These are phyloP conservation scores for Tarsius wallacei DNA, from an alignment of 2,797 vertebrate genomes.

Conservation along the genomic window DNA sequence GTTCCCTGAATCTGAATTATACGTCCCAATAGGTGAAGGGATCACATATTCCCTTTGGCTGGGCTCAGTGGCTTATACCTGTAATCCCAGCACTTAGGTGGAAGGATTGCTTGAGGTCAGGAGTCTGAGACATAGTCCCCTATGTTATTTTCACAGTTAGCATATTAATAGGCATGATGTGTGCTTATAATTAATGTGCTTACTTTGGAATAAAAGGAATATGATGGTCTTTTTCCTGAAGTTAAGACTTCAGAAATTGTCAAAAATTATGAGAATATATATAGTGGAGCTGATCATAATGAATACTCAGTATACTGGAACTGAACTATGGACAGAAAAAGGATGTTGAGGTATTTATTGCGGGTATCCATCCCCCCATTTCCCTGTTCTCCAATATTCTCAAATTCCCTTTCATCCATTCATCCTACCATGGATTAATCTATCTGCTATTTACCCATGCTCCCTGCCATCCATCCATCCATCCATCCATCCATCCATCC, in stretches of 20 bases:
- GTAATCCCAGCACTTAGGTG: not conserved
- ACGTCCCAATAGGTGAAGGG: not conserved
- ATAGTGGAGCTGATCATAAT: not conserved
- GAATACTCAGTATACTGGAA: not conserved
- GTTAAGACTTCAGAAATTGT: not conserved
- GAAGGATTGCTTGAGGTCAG: not conserved
- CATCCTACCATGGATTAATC: not conserved
- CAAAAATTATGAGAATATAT: not conserved
- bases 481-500: not conserved
- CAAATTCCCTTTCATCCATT: not conserved
- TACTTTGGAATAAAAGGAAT: conserved; percentile 19
- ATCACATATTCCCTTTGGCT: not conserved
- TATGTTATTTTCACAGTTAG: conserved; percentile 15
- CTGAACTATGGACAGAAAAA: not conserved
- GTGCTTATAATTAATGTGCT: not conserved
- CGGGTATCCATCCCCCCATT: not conserved
- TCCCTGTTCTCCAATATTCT: not conserved
- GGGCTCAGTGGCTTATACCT: not conserved
- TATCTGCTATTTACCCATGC: not conserved
- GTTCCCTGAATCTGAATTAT: conserved; percentile 43
- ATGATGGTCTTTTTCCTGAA: not conserved
- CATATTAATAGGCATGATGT: conserved; percentile 17
- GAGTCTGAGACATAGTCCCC: not conserved
- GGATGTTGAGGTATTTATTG: not conserved
- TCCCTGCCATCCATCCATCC: not conserved